Percentiles rank a stretch among this genome's conserved stretches.
Conservation (phyloP, 2,797 vertebrate species). For the Taenioides sp. region DNA sequence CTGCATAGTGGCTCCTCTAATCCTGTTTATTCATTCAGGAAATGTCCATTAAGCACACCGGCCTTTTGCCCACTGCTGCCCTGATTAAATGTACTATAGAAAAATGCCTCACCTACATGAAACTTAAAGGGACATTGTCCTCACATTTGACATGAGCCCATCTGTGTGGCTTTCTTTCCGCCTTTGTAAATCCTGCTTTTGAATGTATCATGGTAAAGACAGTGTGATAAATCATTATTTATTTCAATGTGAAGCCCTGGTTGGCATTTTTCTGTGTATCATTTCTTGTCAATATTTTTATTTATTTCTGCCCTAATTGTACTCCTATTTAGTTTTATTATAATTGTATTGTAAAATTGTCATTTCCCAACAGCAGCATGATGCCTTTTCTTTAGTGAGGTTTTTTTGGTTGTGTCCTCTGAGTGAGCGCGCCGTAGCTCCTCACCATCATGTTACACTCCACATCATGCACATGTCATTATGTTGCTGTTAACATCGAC, state of each 20-base stretch:
- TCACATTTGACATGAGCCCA: slow-evolving; percentile 10
- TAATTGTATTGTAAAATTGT: slow-evolving; percentile 55
- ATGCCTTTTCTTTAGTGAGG: slow-evolving; percentile 29
- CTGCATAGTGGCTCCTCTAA: slow-evolving; percentile 10
- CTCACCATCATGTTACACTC: slow-evolving; percentile 32
- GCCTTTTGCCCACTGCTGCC: slow-evolving; percentile 1
- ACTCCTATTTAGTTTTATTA: slow-evolving; percentile 43
- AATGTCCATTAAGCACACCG: slow-evolving; percentile 10
- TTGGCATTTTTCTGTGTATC: slow-evolving; percentile 60
- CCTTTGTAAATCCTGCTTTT: slow-evolving; percentile 61
- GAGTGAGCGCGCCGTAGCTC: slow-evolving; percentile 37
- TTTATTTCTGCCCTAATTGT: slow-evolving; percentile 61
- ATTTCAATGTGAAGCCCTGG: slow-evolving; percentile 78
- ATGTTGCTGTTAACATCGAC: slow-evolving; percentile 50
- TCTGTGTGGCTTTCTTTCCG: slow-evolving; percentile 24
- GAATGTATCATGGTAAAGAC: slow-evolving; percentile 56
- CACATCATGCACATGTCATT: slow-evolving; percentile 18
- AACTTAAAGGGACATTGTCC: slow-evolving; percentile 36
- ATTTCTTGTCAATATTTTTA: slow-evolving; percentile 44
- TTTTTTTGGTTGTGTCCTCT: slow-evolving; percentile 32
- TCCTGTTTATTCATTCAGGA: slow-evolving; percentile 27
- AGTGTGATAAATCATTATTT: slow-evolving; percentile 68
- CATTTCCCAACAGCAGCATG: slow-evolving; percentile 29
- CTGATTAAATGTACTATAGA: slow-evolving; percentile 13
- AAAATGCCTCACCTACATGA: slow-evolving; percentile 4